These are phyloP conservation scores for Lepidurus couesii DNA, from an alignment of 1,140 invertebrate genomes.

Conservation along the genomic window DNA sequence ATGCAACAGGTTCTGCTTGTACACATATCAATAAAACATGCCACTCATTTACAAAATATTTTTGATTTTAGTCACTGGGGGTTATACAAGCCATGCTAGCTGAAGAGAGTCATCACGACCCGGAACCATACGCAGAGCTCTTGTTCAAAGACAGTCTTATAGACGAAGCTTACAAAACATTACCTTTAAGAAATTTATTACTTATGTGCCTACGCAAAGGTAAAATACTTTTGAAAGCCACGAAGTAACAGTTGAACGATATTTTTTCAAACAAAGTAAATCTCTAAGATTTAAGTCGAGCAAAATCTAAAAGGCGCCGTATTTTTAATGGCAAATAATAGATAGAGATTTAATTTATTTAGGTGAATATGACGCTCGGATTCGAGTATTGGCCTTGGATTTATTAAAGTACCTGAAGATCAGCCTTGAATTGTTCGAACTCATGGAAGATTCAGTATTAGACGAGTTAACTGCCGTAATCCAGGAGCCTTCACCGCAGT, in stretches of 20 bases:
- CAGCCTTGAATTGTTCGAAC: conserved; percentile 3
- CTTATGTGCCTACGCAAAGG: neutral
- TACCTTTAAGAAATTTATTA: neutral
- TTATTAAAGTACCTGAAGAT: neutral
- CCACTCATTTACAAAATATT: neutral
- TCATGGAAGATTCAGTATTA: neutral
- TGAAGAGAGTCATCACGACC: neutral
- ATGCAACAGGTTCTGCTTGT: neutral
- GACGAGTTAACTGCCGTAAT: neutral
- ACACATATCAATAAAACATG: neutral
- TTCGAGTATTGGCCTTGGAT: conserved; percentile 14
- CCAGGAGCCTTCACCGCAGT: neutral
- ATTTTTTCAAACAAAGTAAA: no score
- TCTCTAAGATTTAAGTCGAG: no score
- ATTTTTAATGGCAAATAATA: no score
- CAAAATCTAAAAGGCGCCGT: no score
- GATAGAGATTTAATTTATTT: neutral
- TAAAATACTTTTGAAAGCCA: neutral
- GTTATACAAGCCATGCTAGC: neutral
- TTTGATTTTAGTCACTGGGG: neutral
- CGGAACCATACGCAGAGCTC: neutral
- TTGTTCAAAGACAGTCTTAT: neutral
- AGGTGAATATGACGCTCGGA: neutral
- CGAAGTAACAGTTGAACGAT: no score
- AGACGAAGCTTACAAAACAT: neutral